Conservation (phyloP, 2,888 invertebrate species). For the Ophraella communa region DNA sequence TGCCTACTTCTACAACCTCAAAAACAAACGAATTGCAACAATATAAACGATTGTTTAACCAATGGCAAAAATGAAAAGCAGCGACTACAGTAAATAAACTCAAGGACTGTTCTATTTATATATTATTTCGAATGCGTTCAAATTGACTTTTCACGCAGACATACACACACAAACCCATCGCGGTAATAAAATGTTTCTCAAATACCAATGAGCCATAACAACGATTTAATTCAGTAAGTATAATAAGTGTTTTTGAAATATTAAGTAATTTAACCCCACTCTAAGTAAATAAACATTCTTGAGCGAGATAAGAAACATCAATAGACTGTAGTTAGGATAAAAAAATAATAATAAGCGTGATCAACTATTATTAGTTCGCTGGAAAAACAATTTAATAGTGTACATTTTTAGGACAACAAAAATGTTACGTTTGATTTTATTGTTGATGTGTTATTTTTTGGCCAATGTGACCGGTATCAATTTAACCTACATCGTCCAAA, state of each 20-base stretch:
- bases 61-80: conserved; percentile 9
- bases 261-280: conserved; percentile 13
- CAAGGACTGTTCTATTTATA: conserved; percentile 49
- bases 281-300: conserved; percentile 15
- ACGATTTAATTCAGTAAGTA: conserved; percentile 41
- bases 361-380: not conserved
- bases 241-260: conserved; percentile 19
- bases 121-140: conserved; percentile 4
- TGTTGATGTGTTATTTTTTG: conserved; percentile 35
- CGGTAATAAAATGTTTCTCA: conserved; percentile 28
- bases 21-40: conserved; percentile 7
- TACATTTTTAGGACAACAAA: conserved; percentile 36
- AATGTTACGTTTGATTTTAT: conserved; percentile 39
- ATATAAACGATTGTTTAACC: not conserved
- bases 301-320: conserved; percentile 25
- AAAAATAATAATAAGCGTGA: not conserved
- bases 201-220: conserved; percentile 34
- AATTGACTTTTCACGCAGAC: no score
- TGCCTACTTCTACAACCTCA: conserved; percentile 21
- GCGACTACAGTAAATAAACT: conserved; percentile 33
- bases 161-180: no score
- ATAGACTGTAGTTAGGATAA: not conserved
- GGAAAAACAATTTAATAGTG: not conserved
- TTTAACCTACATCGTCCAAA: conserved; percentile 52
- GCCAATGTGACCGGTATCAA: conserved; percentile 39